Evolutionary conservation across 2,113 vertebrate species (phyloP).

Genomic region (Hemiscyllium ocellatum): DNA sequence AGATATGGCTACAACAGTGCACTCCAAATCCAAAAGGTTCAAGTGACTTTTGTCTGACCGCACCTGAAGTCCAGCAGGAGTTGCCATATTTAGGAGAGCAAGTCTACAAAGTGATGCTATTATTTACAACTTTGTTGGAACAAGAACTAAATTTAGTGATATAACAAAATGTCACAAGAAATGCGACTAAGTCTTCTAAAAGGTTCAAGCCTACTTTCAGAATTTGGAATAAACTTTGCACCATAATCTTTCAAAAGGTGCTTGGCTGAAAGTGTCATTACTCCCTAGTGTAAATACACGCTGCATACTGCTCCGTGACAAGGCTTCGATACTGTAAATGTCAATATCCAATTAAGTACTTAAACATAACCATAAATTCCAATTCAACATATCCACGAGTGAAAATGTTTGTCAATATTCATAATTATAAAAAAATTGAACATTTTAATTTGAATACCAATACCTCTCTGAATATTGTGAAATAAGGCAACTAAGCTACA

Average conservation of each 20-base stretch:
- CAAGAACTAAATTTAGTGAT: background rate
- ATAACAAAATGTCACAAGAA: background rate
- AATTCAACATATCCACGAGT: background rate
- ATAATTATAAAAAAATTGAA: background rate
- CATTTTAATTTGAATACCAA: background rate
- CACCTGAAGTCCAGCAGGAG: background rate
- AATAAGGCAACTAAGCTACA: background rate
- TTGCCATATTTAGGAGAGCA: background rate
- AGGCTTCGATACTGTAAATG: background rate
- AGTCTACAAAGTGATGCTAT: background rate
- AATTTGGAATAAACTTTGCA: background rate
- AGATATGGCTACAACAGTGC: background rate
- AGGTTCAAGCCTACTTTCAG: background rate
- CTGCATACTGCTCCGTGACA: background rate
- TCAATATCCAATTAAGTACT: conserved; percentile 4
- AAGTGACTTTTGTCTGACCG: background rate
- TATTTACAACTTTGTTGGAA: background rate
- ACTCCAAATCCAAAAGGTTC: background rate
- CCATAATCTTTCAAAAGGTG: background rate
- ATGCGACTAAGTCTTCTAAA: background rate
- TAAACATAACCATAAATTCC: background rate
- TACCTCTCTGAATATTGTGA: background rate
- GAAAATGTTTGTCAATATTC: background rate
- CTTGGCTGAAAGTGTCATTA: background rate
- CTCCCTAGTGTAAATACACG: background rate